Evolutionary conservation across 2,888 invertebrate species (phyloP).

Genomic region (Cheiracanthium punctorium): DNA sequence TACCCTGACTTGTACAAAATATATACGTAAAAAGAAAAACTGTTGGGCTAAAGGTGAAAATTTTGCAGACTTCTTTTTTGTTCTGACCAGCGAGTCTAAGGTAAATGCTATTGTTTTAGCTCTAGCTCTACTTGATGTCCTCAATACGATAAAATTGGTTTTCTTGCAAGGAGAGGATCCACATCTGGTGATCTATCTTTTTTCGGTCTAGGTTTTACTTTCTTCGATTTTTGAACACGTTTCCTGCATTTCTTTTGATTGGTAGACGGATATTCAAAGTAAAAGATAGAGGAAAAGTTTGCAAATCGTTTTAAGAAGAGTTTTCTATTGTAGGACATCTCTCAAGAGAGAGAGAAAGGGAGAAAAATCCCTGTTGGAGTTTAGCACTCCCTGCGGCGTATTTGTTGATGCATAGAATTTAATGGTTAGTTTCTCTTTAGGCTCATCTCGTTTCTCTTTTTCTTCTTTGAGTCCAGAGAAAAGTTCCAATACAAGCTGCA

Average conservation of each 20-base stretch:
- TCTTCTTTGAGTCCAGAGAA: not conserved
- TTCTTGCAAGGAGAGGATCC: conserved; percentile 48
- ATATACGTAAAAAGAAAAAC: no score
- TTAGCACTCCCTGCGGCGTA: not conserved
- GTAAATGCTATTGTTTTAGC: conserved; percentile 53
- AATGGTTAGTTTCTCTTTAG: not conserved
- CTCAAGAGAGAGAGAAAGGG: not conserved
- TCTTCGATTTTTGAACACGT: conserved; percentile 63
- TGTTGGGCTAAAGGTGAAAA: no score
- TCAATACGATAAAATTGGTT: conserved; percentile 50
- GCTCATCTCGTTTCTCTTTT: not conserved
- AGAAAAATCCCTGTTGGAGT: not conserved
- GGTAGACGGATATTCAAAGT: conserved; percentile 12
- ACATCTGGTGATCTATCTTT: conserved; percentile 64
- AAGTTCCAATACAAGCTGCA: not conserved
- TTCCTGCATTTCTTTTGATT: conserved; percentile 26
- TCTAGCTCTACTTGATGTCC: conserved; percentile 52
- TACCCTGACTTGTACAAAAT: no score
- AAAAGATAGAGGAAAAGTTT: not conserved
- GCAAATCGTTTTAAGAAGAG: conserved; percentile 16
- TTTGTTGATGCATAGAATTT: not conserved
- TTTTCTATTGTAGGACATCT: not conserved
- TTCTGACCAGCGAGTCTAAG: conserved; percentile 53
- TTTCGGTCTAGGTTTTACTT: conserved; percentile 45
- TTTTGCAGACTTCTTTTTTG: no score